Evolutionary conservation across 2,888 invertebrate species (phyloP).

Genomic region (Epinotia demarniana): DNA sequence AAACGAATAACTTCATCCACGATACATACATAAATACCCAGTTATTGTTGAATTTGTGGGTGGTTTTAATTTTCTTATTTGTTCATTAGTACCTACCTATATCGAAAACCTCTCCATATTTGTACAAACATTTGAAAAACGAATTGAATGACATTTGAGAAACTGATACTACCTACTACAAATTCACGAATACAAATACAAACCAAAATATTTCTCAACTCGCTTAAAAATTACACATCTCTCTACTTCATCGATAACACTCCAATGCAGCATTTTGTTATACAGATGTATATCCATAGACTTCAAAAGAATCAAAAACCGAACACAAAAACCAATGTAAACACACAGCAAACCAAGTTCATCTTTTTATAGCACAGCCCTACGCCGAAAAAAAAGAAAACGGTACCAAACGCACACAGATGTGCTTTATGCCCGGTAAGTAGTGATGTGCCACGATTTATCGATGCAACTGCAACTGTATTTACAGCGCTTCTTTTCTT

Average conservation of each 20-base stretch:
- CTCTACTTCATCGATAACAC: slow-evolving; percentile 7
- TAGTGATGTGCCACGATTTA: slow-evolving; percentile 34
- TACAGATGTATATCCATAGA: slow-evolving; percentile 27
- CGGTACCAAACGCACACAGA: slow-evolving; percentile 43
- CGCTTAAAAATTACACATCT: slow-evolving; percentile 15
- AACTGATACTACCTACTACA: too few relatives aligned
- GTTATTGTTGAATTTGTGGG: too few relatives aligned
- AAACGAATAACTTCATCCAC: too few relatives aligned
- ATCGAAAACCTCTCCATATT: too few relatives aligned
- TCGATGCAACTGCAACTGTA: slow-evolving; percentile 5
- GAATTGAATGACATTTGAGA: too few relatives aligned
- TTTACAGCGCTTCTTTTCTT: background rate
- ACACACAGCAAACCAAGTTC: slow-evolving; percentile 46
- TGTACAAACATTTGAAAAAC: too few relatives aligned
- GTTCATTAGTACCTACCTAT: too few relatives aligned
- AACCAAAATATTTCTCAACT: background rate
- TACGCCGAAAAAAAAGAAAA: slow-evolving; percentile 45
- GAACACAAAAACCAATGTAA: slow-evolving; percentile 45
- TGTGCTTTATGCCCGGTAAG: slow-evolving; percentile 27
- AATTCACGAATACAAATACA: background rate
- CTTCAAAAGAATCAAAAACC: slow-evolving; percentile 43
- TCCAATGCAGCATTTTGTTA: slow-evolving; percentile 15
- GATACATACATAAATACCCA: too few relatives aligned
- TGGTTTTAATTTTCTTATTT: too few relatives aligned
- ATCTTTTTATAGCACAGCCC: slow-evolving; percentile 46